These are phyloP conservation scores for Lasioglossum baleicum DNA, from an alignment of 1,140 invertebrate genomes.

Conservation along the genomic window DNA sequence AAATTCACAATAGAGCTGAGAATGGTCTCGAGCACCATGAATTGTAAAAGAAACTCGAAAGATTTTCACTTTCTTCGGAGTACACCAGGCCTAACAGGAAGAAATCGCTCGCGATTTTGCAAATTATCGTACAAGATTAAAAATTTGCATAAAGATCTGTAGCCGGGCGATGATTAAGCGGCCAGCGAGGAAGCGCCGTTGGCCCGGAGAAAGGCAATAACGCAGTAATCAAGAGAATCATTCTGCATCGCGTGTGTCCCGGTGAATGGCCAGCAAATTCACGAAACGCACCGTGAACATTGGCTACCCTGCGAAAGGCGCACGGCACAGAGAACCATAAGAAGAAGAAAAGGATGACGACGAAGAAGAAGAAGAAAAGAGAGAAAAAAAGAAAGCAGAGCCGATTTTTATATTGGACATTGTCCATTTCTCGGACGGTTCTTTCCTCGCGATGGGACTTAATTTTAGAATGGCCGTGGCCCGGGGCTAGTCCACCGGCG, in stretches of 20 bases:
- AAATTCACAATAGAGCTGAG: no score
- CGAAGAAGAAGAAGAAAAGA: background rate
- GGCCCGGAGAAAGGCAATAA: no score
- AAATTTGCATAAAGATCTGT: background rate
- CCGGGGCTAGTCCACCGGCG: background rate
- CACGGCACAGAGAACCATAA: no score
- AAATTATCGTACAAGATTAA: no score
- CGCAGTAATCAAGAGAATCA: no score
- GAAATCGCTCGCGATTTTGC: no score
- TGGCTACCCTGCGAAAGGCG: background rate
- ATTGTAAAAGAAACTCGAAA: no score
- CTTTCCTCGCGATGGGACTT: conserved; percentile 58
- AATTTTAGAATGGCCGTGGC: conserved; percentile 58
- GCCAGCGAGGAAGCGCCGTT: no score
- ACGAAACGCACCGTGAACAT: background rate
- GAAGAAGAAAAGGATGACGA: background rate
- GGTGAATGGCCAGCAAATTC: background rate
- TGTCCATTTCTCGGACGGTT: conserved; percentile 8
- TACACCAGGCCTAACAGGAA: no score
- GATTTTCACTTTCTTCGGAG: no score
- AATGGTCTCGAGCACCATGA: no score
- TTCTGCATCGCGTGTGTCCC: background rate
- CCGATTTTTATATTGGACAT: conserved; percentile 34
- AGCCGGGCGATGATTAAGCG: no score
- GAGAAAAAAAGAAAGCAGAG: background rate